Conservation (phyloP, 2,797 vertebrate species). For the Spondyliosoma cantharus region DNA sequence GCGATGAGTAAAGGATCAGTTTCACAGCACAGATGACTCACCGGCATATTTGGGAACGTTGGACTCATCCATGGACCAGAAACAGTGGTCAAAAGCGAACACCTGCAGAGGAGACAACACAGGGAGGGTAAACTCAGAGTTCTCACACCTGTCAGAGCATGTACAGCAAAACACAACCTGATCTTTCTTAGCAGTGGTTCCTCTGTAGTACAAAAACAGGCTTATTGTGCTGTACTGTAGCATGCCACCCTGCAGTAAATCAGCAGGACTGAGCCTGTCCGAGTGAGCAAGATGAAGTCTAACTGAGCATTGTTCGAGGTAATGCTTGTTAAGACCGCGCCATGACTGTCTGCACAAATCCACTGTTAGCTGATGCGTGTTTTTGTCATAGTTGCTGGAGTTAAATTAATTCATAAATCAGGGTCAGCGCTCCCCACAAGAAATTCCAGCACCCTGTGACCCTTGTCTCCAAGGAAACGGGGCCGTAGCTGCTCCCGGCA, state of each 20-base stretch:
- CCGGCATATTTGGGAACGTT: slow-evolving; percentile 96
- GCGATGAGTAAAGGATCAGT: slow-evolving; percentile 25
- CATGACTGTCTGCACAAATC: slow-evolving; percentile 64
- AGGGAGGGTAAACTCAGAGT: slow-evolving; percentile 50
- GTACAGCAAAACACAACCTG: slow-evolving; percentile 41
- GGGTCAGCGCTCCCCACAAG: slow-evolving; percentile 74
- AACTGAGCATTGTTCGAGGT: slow-evolving; percentile 55
- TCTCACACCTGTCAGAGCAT: slow-evolving; percentile 64
- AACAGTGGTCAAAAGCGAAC: slow-evolving; percentile 99
- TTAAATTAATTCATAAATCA: slow-evolving; percentile 86
- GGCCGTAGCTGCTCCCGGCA: slow-evolving; percentile 40
- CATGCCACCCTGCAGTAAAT: slow-evolving; percentile 47
- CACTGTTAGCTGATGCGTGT: slow-evolving; percentile 52
- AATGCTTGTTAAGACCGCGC: slow-evolving; percentile 53
- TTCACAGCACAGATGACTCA: slow-evolving; percentile 78
- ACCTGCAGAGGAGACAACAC: slow-evolving; percentile 85
- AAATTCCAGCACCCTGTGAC: slow-evolving; percentile 81
- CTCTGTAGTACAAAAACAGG: slow-evolving; percentile 35
- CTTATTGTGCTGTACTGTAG: slow-evolving; percentile 35
- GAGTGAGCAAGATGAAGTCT: slow-evolving; percentile 52
- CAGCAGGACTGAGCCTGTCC: slow-evolving; percentile 68
- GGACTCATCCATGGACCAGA: slow-evolving; percentile 99
- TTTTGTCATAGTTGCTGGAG: slow-evolving; percentile 60
- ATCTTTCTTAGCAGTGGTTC: slow-evolving; percentile 23
- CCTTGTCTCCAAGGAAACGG: slow-evolving; percentile 79